These are phyloP conservation scores for Eutrigla gurnardus DNA, from an alignment of 2,797 vertebrate species.

Conservation along the genomic window DNA sequence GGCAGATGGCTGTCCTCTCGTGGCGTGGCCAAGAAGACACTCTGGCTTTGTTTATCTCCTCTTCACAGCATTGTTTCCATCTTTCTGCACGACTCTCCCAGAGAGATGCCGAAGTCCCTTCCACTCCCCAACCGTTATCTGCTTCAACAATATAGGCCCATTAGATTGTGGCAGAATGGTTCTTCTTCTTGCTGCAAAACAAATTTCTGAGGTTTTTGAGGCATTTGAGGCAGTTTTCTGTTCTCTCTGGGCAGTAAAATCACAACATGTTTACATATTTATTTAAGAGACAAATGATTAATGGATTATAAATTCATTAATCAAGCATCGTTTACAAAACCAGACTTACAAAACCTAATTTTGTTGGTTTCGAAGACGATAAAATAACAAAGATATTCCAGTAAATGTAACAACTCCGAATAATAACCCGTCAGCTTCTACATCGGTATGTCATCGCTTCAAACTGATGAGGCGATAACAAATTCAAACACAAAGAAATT, in stretches of 20 bases:
- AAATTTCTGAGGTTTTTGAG: not conserved
- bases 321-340: not conserved
- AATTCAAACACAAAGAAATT: not conserved
- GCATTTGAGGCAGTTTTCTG: not conserved
- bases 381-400: not conserved
- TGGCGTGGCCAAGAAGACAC: not conserved
- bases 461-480: not conserved
- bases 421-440: not conserved
- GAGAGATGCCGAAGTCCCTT: constrained; percentile 24
- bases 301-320: not conserved
- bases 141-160: constrained; percentile 12
- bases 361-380: not conserved
- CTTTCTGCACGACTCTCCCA: constrained; percentile 32
- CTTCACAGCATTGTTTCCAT: constrained; percentile 49
- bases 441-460: not conserved
- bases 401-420: not conserved
- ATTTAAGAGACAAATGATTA: not conserved
- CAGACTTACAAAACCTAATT: not conserved
- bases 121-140: constrained; percentile 23
- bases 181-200: constrained; percentile 2
- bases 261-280: not conserved
- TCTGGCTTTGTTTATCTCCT: constrained; percentile 55
- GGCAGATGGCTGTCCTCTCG: constrained; percentile 61
- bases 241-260: too few species aligned
- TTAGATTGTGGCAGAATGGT: constrained; percentile 31